A percentile compares a stretch with the other conserved stretches of the same genome.
phyloP scores from a whole-genome alignment of 1,140 invertebrate species.

The Leucophenga varia region DNA sequence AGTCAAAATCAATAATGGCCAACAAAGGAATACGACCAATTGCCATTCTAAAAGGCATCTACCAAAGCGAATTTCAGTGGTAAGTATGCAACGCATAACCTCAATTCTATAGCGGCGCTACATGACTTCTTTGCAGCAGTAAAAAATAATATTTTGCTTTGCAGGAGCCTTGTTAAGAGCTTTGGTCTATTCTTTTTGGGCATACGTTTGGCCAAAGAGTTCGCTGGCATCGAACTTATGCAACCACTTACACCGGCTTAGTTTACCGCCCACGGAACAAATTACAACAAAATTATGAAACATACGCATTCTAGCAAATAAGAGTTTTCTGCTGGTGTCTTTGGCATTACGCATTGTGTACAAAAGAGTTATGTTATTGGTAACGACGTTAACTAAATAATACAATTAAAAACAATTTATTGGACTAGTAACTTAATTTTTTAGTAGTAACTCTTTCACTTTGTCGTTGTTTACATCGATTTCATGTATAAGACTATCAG shows the following conservation, averaged over 20 bases:
- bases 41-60: conserved; percentile 55
- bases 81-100: conserved; percentile 29
- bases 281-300: too few species aligned
- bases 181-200: conserved; percentile 68
- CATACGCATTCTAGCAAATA: too few species aligned
- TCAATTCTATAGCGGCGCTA: conserved; percentile 14
- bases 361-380: too few species aligned
- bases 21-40: conserved; percentile 36
- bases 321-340: too few species aligned
- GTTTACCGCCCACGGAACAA: too few species aligned
- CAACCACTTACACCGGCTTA: conserved; percentile 57
- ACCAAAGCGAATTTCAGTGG: conserved; percentile 62
- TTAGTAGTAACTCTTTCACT: conserved; percentile 47
- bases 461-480: conserved; percentile 60
- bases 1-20: conserved; percentile 26
- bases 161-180: conserved; percentile 71
- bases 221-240: conserved; percentile 66
- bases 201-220: conserved; percentile 68
- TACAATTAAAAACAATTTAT: conserved; percentile 4
- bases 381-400: too few species aligned
- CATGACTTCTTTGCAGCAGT: too few species aligned
- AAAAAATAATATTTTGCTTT: conserved; percentile 31
- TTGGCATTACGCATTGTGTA: too few species aligned
- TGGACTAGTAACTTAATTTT: conserved; percentile 17
- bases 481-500: conserved; percentile 62